Evolutionary conservation across 2,888 invertebrate species (phyloP).

Genomic region (Dryobotodes eremita): DNA sequence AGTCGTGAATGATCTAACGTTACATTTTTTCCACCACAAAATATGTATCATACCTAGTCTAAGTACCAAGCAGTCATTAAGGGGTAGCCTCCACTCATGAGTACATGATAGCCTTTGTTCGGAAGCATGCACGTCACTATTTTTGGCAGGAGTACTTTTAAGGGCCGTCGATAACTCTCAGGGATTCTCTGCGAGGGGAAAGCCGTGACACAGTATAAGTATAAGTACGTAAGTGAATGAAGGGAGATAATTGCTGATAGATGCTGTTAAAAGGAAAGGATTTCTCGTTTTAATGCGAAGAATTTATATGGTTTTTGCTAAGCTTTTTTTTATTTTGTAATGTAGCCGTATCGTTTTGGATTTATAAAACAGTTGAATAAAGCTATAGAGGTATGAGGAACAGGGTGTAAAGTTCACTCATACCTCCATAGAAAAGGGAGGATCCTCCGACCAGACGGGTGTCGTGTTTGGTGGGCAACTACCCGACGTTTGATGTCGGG

Average conservation of each 20-base stretch:
- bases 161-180: constrained; percentile 61
- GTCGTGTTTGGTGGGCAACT: no score
- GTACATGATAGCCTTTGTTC: constrained; percentile 59
- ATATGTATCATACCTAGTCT: constrained; percentile 26
- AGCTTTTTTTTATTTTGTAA: not conserved
- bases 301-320: not conserved
- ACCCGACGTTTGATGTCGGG: no score
- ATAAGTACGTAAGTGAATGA: constrained; percentile 32
- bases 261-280: constrained; percentile 1
- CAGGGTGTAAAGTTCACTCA: no score
- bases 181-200: constrained; percentile 41
- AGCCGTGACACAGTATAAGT: constrained; percentile 49
- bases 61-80: constrained; percentile 37
- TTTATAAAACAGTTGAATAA: not conserved
- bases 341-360: not conserved
- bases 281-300: not conserved
- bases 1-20: not conserved
- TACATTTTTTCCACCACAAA: constrained; percentile 14
- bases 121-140: constrained; percentile 55
- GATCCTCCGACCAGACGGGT: no score
- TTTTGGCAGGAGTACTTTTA: constrained; percentile 53
- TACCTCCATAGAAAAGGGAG: no score
- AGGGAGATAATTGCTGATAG: constrained; percentile 47
- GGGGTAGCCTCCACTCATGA: constrained; percentile 34
- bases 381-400: no score